These are phyloP conservation scores for Aegithalos caudatus DNA, from an alignment of 2,113 vertebrate genomes.

Conservation along the genomic window DNA sequence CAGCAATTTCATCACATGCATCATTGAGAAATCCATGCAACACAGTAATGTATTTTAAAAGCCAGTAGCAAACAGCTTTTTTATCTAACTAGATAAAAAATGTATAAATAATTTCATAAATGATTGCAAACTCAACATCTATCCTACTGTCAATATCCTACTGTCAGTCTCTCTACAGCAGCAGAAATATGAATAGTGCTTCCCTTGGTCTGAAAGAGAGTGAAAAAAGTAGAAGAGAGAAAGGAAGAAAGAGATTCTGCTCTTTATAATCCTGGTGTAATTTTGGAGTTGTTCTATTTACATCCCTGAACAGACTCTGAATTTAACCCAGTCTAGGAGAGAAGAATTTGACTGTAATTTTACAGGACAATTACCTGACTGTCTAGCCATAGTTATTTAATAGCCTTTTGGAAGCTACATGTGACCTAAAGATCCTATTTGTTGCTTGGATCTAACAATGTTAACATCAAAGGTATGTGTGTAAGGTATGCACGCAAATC, in stretches of 20 bases:
- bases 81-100: not conserved
- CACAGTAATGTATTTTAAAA: conserved; percentile 2
- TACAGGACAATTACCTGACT: conserved; percentile 49
- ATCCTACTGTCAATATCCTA: not conserved
- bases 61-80: not conserved
- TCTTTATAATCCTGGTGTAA: not conserved
- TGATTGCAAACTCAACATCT: not conserved
- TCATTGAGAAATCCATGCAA: conserved; percentile 1
- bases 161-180: not conserved
- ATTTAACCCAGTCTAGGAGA: not conserved
- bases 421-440: conserved; percentile 46
- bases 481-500: conserved; percentile 56
- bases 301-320: not conserved
- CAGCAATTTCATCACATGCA: conserved; percentile 4
- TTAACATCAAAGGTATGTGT: conserved; percentile 59
- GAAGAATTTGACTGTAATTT: not conserved
- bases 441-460: conserved; percentile 15
- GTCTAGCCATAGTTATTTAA: conserved; percentile 54
- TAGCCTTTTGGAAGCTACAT: conserved; percentile 31
- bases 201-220: not conserved
- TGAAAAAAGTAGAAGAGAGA: not conserved
- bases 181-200: not conserved
- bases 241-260: not conserved
- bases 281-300: not conserved
- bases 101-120: not conserved